Evolutionary conservation across 2,888 invertebrate species (phyloP), one percentile per base, ranked within the genome.

Genomic region (Gymnocheta viridis): DNA sequence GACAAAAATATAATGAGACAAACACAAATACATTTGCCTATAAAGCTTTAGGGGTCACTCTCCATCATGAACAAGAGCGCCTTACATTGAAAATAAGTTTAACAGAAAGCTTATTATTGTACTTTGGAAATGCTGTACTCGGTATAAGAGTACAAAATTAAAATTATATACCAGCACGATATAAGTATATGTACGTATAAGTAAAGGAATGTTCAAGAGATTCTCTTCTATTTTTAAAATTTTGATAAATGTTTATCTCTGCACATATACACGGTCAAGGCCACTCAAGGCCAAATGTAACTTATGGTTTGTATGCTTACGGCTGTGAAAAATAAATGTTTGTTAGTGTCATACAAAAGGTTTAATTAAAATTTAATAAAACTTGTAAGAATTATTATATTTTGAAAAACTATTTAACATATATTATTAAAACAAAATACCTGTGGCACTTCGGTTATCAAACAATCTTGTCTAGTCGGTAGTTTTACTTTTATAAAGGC

Each of bases 181-280:
- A n/a, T n/a, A n/a, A n/a, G n/a, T 3, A 22, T 27, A 58, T 51
- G 77, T 38, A 58, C 14, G 47, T 38, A 17, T 14, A n/a, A n/a
- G 6, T 32, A 7, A 27, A 5, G 12, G 2, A 12, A 19, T 51
- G 51, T 4, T 14, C 29, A 14, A 22, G n/a, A 44, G 76, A 64
- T 78, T 85, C 58, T 66, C 60, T 73, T 56, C 14, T 64, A 41
- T 32, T 22, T 58, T 44, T 6, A 5, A n/a, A 47, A 22, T 58
- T 73, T 67, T 58, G 60, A 82, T 78, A 76, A 9, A 83, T 47
- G 22, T 60, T 44, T 38, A 79, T 27, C 38, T 60, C 24, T 86
- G 69, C 85, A 88, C 86, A 85, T 56, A 72, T 82, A 85, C 82
- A 82, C 87, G 89, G 89, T 89, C 90, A 90, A 90, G 90, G 89